These are phyloP conservation scores for Dendrocincla tyrannina DNA, from an alignment of 2,797 vertebrate species.

Conservation along the genomic window DNA sequence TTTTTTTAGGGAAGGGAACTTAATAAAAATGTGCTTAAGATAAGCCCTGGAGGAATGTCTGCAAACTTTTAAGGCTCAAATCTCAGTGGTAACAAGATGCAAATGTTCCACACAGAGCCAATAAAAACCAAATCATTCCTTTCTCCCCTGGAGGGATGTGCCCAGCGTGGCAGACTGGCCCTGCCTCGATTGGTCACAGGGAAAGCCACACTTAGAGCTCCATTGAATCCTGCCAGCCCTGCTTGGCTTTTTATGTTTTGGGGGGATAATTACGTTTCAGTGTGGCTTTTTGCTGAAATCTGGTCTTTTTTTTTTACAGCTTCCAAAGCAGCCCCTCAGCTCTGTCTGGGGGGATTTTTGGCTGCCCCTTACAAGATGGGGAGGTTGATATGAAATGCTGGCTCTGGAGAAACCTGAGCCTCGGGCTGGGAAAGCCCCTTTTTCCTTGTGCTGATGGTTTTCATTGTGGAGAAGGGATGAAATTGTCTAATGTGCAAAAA, in stretches of 20 bases:
- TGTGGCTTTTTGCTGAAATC: slow-evolving; percentile 13
- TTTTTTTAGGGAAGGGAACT: slow-evolving; percentile 42
- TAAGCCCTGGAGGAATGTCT: slow-evolving; percentile 66
- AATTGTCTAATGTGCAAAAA: neutral
- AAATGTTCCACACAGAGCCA: slow-evolving; percentile 49
- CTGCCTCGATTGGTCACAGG: slow-evolving; percentile 10
- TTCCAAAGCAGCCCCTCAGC: neutral
- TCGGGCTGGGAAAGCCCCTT: neutral
- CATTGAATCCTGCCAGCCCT: neutral
- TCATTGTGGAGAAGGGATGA: neutral
- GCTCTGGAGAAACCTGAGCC: neutral
- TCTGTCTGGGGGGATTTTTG: neutral
- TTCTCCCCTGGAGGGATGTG: slow-evolving; percentile 8
- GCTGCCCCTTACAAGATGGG: neutral
- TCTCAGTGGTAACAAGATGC: slow-evolving; percentile 66
- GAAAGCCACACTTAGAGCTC: neutral
- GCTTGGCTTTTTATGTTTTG: neutral
- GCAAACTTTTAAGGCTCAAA: slow-evolving; percentile 64
- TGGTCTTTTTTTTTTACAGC: neutral
- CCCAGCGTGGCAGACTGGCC: neutral
- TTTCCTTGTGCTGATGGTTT: neutral
- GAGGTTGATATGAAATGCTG: neutral
- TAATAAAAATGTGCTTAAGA: slow-evolving; percentile 68
- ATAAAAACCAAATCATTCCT: slow-evolving; percentile 49
- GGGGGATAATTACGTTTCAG: neutral